Conservation (phyloP, 2,113 vertebrate genomes). For the Marcusenius ussheri region DNA sequence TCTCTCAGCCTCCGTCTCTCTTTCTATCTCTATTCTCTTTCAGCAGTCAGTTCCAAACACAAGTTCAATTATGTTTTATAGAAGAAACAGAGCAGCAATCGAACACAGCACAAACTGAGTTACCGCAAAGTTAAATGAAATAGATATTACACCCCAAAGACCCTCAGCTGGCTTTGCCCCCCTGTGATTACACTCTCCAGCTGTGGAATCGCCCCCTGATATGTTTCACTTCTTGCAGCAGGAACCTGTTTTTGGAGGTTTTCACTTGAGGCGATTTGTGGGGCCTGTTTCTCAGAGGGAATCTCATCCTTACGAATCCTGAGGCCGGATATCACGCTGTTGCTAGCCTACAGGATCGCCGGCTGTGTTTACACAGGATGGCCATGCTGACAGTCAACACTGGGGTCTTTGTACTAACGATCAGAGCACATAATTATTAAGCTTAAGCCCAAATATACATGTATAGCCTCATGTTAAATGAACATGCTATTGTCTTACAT, state of each 20-base stretch:
- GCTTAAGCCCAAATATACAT: background rate
- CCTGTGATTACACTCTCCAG: background rate
- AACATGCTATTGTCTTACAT: background rate
- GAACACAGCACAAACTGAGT: background rate
- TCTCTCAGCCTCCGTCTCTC: background rate
- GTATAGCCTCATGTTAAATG: background rate
- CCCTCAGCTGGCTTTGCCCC: background rate
- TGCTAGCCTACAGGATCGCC: background rate
- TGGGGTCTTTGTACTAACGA: background rate
- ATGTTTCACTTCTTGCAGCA: background rate
- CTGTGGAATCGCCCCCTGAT: background rate
- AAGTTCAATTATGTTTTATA: background rate
- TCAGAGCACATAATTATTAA: background rate
- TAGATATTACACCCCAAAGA: background rate
- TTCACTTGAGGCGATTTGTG: background rate
- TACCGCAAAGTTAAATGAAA: background rate
- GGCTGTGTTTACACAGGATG: background rate
- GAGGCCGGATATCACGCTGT: background rate
- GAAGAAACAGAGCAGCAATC: conserved; percentile 1
- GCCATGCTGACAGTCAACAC: background rate
- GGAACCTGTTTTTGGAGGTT: background rate
- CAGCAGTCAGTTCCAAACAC: background rate
- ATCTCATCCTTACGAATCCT: background rate
- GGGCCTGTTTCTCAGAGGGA: background rate
- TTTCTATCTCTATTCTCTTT: background rate